Evolutionary conservation across 2,888 invertebrate species (phyloP).

Genomic region (Leuctra nigra): DNA sequence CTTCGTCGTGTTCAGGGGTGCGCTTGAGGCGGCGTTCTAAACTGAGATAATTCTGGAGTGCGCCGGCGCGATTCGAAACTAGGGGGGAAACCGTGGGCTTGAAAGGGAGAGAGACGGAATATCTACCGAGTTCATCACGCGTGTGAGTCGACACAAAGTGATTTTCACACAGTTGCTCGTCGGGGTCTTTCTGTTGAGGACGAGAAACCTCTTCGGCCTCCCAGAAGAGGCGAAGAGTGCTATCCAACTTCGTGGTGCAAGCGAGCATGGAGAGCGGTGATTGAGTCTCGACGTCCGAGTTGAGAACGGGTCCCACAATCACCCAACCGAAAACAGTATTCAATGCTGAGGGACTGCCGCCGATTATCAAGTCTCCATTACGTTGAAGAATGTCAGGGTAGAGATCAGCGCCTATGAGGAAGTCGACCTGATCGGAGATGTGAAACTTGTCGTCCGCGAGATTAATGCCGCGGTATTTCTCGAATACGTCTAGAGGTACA

Average conservation of each 20-base stretch:
- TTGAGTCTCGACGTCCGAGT: not conserved
- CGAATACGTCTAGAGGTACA: not conserved
- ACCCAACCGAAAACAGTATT: not conserved
- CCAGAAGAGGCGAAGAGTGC: not conserved
- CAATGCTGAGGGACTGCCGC: not conserved
- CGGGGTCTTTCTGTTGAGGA: not conserved
- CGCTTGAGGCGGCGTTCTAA: not conserved
- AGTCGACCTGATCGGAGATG: not conserved
- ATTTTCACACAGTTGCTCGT: not conserved
- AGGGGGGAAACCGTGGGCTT: not conserved
- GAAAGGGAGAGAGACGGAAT: not conserved
- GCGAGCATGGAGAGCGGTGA: not conserved
- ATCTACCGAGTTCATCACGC: not conserved
- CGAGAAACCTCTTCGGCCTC: not conserved
- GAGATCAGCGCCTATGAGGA: not conserved
- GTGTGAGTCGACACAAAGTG: not conserved
- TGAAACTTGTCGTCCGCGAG: not conserved
- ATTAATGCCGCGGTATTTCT: not conserved
- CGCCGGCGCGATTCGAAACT: not conserved
- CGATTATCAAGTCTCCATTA: not conserved
- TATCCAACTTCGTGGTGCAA: not conserved
- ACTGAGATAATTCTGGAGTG: not conserved
- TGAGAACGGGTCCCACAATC: not conserved
- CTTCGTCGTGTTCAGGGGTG: not conserved
- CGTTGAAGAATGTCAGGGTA: too few relatives aligned